Evolutionary conservation across 2,888 invertebrate genomes (phyloP).

Genomic region (Hedya salicella): DNA sequence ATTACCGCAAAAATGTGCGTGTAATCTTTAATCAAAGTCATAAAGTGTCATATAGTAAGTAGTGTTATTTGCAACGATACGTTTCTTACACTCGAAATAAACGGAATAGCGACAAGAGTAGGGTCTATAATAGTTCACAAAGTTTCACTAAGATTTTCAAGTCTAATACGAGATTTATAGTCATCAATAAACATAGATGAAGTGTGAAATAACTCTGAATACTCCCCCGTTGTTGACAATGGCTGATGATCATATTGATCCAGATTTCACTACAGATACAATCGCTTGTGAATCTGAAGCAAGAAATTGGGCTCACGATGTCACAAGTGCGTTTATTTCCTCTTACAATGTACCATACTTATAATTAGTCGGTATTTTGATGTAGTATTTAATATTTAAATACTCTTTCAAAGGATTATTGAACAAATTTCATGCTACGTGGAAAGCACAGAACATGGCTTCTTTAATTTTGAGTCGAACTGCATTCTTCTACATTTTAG

Average conservation of each 20-base stretch:
- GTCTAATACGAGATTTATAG: conserved; percentile 17
- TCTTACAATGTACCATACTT: no score
- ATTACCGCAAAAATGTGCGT: neutral
- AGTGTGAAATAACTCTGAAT: conserved; percentile 35
- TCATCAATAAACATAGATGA: conserved; percentile 32
- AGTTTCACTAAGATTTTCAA: conserved; percentile 15
- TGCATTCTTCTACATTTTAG: no score
- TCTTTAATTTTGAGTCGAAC: no score
- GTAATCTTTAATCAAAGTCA: neutral
- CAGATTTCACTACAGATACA: conserved; percentile 36
- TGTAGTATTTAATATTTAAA: no score
- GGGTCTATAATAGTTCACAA: neutral
- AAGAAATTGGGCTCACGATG: conserved; percentile 31
- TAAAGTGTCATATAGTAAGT: no score
- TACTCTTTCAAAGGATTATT: no score
- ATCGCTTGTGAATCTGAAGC: conserved; percentile 19
- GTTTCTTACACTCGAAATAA: neutral
- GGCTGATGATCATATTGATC: conserved; percentile 36
- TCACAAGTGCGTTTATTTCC: conserved; percentile 24
- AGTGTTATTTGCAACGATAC: neutral
- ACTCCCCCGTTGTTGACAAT: conserved; percentile 16
- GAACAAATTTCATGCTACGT: no score
- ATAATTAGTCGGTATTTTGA: no score
- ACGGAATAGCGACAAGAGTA: neutral
- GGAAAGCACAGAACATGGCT: no score